Evolutionary conservation across 2,888 invertebrate species (phyloP).

Genomic region (Bellardia bayeri): DNA sequence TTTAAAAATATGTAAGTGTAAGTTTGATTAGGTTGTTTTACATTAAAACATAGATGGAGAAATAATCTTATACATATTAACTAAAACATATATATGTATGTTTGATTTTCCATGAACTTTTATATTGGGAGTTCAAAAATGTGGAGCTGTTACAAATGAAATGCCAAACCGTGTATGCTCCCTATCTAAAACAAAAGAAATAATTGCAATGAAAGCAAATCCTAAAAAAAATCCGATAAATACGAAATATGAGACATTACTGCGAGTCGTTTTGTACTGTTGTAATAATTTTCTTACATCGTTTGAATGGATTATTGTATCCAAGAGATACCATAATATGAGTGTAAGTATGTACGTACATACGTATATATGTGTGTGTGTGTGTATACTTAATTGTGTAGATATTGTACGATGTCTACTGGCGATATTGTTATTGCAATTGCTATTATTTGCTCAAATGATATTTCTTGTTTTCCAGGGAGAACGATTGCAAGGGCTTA

Average conservation of each 20-base stretch:
- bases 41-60: too few relatives aligned
- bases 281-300: slow-evolving; percentile 50
- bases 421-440: slow-evolving; percentile 11
- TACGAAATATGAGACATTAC: slow-evolving; percentile 55
- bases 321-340: neutral
- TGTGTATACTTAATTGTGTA: too few relatives aligned
- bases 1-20: too few relatives aligned
- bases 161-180: neutral
- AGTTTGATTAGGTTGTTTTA: too few relatives aligned
- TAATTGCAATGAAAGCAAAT: slow-evolving; percentile 31
- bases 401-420: neutral
- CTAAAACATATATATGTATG: too few relatives aligned
- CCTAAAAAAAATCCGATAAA: slow-evolving; percentile 33
- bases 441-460: slow-evolving; percentile 22
- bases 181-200: neutral
- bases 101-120: too few relatives aligned
- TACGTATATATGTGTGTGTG: neutral
- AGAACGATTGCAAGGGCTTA: too few relatives aligned
- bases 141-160: neutral
- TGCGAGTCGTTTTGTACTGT: slow-evolving; percentile 42
- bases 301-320: slow-evolving; percentile 9
- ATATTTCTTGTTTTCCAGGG: neutral
- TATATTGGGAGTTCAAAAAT: too few relatives aligned
- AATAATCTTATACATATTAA: too few relatives aligned
- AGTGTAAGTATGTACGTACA: neutral